These are phyloP conservation scores for Bubo blakistoni DNA, from an alignment of 2,113 vertebrate genomes.

Conservation along the genomic window DNA sequence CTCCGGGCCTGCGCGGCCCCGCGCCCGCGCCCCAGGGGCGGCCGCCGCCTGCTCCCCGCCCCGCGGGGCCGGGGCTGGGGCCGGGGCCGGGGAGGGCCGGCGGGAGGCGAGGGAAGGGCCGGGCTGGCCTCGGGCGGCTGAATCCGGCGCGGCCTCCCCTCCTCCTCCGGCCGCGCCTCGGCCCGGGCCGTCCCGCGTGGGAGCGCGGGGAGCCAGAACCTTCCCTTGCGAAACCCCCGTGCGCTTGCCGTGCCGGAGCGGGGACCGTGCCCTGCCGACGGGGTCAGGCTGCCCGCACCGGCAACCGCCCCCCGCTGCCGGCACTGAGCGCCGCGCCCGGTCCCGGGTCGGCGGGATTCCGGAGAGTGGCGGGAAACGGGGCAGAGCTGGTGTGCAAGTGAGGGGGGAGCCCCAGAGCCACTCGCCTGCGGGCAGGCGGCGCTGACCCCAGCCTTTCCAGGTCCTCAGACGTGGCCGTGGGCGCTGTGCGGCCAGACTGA, in stretches of 20 bases:
- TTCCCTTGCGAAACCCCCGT: too few relatives aligned
- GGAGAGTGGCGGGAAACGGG: accelerated
- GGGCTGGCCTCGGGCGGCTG: too few relatives aligned
- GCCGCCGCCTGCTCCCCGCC: background rate
- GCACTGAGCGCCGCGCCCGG: too few relatives aligned
- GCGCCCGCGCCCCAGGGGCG: background rate
- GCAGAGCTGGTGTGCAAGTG: too few relatives aligned
- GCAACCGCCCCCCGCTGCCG: too few relatives aligned
- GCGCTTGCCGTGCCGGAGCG: too few relatives aligned
- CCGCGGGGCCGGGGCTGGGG: background rate
- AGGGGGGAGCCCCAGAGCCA: background rate
- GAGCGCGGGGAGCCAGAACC: too few relatives aligned
- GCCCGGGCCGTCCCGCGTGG: accelerated
- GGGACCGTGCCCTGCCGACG: too few relatives aligned
- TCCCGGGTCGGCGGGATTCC: background rate
- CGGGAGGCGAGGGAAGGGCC: background rate
- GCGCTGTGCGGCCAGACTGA: background rate
- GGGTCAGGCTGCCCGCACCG: background rate
- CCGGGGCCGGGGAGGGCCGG: background rate
- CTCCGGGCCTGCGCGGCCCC: background rate
- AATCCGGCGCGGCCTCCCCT: too few relatives aligned
- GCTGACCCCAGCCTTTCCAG: background rate
- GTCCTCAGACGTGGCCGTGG: too few relatives aligned
- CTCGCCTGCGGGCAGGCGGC: background rate
- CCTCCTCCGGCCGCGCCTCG: background rate